Conservation (phyloP, 2,888 invertebrate genomes). For the Megalurothrips usitatus region DNA sequence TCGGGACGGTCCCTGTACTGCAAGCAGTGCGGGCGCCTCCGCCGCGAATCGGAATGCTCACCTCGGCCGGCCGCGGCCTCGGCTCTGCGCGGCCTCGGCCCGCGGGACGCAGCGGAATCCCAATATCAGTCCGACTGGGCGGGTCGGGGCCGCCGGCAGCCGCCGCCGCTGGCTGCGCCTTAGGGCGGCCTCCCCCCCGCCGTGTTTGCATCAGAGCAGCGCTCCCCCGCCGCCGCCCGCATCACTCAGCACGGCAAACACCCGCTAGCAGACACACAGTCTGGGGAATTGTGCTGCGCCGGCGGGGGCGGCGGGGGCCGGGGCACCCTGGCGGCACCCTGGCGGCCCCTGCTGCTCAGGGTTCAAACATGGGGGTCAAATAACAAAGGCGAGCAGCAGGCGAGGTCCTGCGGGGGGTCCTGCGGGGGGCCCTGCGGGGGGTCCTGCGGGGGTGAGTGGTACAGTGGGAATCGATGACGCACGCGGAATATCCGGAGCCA, state of each 20-base stretch:
- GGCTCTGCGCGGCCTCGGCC: no score
- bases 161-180: no score
- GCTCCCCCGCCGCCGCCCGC: neutral
- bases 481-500: no score
- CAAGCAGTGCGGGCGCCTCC: no score
- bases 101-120: neutral
- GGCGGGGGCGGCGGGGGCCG: neutral
- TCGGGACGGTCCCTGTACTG: no score
- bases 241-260: conserved; percentile 6
- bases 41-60: no score
- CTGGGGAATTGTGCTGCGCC: neutral
- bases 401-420: neutral
- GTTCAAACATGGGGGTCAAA: neutral
- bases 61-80: no score
- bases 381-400: neutral
- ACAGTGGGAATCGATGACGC: no score
- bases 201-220: neutral
- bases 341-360: neutral
- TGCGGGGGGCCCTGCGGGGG: neutral
- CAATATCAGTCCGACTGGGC: neutral
- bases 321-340: no score
- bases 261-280: neutral
- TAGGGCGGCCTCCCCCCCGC: neutral
- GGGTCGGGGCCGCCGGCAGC: neutral
- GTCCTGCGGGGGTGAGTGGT: no score